Percentiles rank a stretch among this genome's conserved stretches.
Conservation (phyloP, 2,797 vertebrate species). For the Sorex maritimensis region DNA sequence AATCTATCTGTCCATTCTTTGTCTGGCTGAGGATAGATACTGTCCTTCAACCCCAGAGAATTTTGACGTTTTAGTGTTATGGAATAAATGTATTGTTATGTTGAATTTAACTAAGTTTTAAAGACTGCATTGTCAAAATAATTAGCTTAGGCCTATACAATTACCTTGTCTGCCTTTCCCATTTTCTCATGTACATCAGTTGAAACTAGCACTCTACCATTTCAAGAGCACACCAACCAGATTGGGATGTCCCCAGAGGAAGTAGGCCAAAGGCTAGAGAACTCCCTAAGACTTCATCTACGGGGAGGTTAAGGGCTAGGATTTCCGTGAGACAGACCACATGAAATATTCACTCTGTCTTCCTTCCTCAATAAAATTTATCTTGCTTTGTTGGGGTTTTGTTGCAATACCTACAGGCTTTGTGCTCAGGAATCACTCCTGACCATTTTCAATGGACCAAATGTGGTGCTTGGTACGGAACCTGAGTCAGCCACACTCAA, state of each 20-base stretch:
- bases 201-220: background rate
- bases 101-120: slow-evolving; percentile 2
- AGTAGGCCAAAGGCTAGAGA: background rate
- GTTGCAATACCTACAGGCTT: background rate
- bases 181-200: background rate
- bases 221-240: background rate
- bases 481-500: too few species aligned
- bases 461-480: too few species aligned
- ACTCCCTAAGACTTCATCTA: background rate
- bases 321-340: background rate
- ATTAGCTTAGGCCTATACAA: background rate
- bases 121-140: slow-evolving; percentile 1
- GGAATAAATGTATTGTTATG: background rate
- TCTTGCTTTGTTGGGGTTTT: background rate
- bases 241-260: background rate
- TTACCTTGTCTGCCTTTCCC: background rate
- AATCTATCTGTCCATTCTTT: background rate
- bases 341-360: background rate
- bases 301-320: background rate
- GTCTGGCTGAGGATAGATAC: too few species aligned
- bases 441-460: too few species aligned
- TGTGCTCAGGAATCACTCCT: too few species aligned
- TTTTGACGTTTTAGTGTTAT: background rate
- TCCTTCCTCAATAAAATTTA: background rate
- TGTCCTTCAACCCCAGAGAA: background rate